Base-by-base conservation (phyloP, 2,113 vertebrate species). In the Leptobrachium leishanense region DNA sequence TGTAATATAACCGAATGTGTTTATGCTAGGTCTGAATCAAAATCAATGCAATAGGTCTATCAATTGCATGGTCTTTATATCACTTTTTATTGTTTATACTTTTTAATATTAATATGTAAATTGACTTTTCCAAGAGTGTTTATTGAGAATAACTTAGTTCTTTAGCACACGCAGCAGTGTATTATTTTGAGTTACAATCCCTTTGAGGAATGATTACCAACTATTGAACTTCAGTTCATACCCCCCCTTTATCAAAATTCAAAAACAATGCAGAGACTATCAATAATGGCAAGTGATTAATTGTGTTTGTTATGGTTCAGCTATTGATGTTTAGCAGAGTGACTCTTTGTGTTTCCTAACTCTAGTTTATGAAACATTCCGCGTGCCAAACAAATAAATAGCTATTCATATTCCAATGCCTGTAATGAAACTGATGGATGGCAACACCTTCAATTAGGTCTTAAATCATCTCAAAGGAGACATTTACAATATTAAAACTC, bases 401-500 rank as follows among this genome's bases (percentile, higher is more conserved):
- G 31, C 50, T 72, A 54, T 68, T 62, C 20, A 13, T 43, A 55
- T 68, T 68, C 4, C 1, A 70, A 43, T 54, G 70, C n/a, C 8
- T 57, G 9, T 44, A 67, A 73, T 74, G 53, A 68, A 64, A 53
- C 8, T 40, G 20, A 74, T 68, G 50, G 41, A 80, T 79, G 63
- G 31, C 39, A 74, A 62, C 64, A 80, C 42, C 54, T 46, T 68
- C 63, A 74, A 62, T 62, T 80, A 80, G 65, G 70, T n/a, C 46
- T 55, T 67, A 73, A 81, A 68, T 81, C 20, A 81, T 81, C 72
- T 68, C 72, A 74, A 81, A 81, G 72, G 78, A 74, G 78, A 74
- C 78, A 74, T 81, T 81, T 74, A 74, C 71, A 74, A 81, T 81
- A 68, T 74, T 68, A 81, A 74, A 81, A 80, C 71, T 68, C 78